A percentile compares a stretch with the other conserved stretches of the same genome.
Conservation (phyloP, 2,888 invertebrate species). For the Acrocera orbiculus region DNA sequence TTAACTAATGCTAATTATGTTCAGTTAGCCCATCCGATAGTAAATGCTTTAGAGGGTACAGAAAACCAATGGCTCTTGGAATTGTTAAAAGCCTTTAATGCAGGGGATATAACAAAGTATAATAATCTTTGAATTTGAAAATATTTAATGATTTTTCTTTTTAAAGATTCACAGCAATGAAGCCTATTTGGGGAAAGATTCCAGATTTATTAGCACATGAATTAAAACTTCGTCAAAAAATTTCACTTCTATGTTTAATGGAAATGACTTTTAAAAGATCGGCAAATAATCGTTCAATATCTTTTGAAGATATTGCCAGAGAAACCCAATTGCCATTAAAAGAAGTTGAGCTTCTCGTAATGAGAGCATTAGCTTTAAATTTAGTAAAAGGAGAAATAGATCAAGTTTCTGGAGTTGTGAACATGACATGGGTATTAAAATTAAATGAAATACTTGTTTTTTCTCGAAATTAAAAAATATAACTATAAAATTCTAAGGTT, state of each 20-base stretch:
- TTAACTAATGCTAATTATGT: constrained; percentile 15
- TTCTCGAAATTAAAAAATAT: background rate
- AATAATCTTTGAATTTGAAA: constrained; percentile 15
- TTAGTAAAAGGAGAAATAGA: constrained; percentile 90
- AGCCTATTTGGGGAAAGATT: constrained; percentile 56
- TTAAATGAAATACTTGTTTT: too few species aligned
- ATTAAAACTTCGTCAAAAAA: constrained; percentile 70
- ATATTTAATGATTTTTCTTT: background rate
- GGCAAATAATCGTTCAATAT: constrained; percentile 67
- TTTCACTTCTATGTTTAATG: constrained; percentile 90
- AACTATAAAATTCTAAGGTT: constrained; percentile 21
- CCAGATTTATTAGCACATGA: constrained; percentile 73
- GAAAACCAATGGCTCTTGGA: constrained; percentile 77
- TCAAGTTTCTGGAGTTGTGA: constrained; percentile 55
- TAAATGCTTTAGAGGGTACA: constrained; percentile 66
- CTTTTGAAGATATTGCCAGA: constrained; percentile 76
- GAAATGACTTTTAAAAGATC: constrained; percentile 93
- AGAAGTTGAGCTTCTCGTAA: constrained; percentile 87
- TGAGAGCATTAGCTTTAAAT: constrained; percentile 93
- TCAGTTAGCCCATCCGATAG: constrained; percentile 80
- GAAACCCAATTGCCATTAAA: constrained; percentile 69
- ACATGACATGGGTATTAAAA: constrained; percentile 46
- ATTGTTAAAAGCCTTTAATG: constrained; percentile 69
- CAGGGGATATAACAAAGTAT: constrained; percentile 58
- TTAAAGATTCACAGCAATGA: constrained; percentile 45